These are phyloP conservation scores for Psittacula echo DNA, from an alignment of 2,797 vertebrate genomes.

Conservation along the genomic window DNA sequence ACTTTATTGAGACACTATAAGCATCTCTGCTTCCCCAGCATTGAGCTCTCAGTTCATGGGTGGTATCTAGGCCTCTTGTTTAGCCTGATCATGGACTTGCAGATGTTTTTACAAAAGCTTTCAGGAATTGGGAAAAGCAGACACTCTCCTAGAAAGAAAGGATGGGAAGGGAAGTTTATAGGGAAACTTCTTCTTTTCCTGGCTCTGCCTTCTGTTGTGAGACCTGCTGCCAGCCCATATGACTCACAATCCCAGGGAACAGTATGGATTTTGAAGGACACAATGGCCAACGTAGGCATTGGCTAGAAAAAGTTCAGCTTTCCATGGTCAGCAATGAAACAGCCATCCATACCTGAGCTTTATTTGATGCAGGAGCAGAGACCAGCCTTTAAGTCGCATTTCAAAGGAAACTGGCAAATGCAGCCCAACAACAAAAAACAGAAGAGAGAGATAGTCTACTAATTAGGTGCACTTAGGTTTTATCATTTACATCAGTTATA, in stretches of 20 bases:
- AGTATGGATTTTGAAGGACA: background rate
- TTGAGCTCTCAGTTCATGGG: background rate
- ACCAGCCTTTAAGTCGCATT: background rate
- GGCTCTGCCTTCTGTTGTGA: background rate
- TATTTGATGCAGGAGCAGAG: background rate
- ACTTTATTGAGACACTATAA: background rate
- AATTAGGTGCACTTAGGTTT: background rate
- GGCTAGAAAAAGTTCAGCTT: background rate
- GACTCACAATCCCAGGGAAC: background rate
- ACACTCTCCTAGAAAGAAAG: background rate
- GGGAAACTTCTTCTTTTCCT: background rate
- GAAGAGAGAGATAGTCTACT: background rate
- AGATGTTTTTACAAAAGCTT: background rate
- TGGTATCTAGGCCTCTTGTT: background rate
- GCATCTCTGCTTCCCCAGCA: background rate
- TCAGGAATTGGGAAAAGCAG: background rate
- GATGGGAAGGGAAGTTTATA: background rate
- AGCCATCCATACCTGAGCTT: background rate
- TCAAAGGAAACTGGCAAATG: background rate
- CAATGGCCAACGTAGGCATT: background rate
- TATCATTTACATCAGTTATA: background rate
- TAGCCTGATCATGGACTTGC: too few species aligned
- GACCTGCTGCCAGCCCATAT: background rate
- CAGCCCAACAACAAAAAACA: background rate
- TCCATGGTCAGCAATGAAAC: fast-evolving